Percentiles rank a stretch among this genome's conserved stretches.
Conservation (phyloP, 2,888 invertebrate species). For the Stictocephala bisonia region DNA sequence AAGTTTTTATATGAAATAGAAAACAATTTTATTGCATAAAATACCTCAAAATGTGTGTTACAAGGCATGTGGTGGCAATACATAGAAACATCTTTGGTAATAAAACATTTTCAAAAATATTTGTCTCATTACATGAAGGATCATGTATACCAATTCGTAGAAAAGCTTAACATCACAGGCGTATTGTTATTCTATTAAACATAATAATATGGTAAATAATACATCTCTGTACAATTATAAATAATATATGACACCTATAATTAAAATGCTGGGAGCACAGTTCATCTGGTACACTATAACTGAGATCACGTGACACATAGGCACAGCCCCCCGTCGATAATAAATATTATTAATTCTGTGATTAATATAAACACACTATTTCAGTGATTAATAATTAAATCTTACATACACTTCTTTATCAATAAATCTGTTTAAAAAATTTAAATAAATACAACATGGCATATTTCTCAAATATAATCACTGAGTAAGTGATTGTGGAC, state of each 20-base stretch:
- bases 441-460: constrained; percentile 20
- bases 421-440: constrained; percentile 33
- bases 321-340: not conserved
- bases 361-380: constrained; percentile 11
- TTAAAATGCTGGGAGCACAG: constrained; percentile 31
- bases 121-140: constrained; percentile 9
- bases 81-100: constrained; percentile 35
- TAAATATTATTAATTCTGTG: not conserved
- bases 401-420: constrained; percentile 20
- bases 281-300: not conserved
- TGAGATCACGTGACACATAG: constrained; percentile 33
- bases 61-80: constrained; percentile 35
- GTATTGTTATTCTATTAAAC: constrained; percentile 18
- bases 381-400: constrained; percentile 4
- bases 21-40: constrained; percentile 19
- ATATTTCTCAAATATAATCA: no score
- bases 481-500: not conserved
- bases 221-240: constrained; percentile 40
- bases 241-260: constrained; percentile 29
- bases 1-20: constrained; percentile 25
- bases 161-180: constrained; percentile 41
- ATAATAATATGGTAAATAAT: constrained; percentile 26
- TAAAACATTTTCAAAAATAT: constrained; percentile 39
- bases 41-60: constrained; percentile 38
- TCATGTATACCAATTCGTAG: constrained; percentile 21